Percentiles rank a stretch among this genome's conserved stretches.
Conservation (phyloP, 2,113 vertebrate genomes). For the Lophochroa leadbeateri region DNA sequence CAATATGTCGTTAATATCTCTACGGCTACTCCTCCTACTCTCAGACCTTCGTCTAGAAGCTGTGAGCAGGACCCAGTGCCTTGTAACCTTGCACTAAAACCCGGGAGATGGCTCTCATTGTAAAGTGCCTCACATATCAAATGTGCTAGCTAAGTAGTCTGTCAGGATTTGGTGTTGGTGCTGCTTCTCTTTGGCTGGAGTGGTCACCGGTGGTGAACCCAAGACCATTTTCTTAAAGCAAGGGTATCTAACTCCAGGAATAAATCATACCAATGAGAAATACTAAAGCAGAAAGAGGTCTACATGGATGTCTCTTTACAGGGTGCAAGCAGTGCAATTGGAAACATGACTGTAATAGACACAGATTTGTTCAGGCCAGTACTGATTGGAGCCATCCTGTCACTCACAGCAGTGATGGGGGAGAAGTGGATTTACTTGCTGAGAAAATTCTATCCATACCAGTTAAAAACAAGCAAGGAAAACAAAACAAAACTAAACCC, state of each 20-base stretch:
- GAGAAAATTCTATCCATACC: not conserved
- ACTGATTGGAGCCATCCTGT: not conserved
- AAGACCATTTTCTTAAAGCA: not conserved
- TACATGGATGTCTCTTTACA: not conserved
- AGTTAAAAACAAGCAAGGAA: not conserved
- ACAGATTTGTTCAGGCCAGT: not conserved
- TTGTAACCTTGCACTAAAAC: not conserved
- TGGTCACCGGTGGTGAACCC: not conserved
- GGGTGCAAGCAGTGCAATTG: not conserved
- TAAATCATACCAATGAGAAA: not conserved
- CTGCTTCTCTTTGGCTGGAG: not conserved
- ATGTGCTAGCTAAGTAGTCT: rapidly evolving
- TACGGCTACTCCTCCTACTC: not conserved
- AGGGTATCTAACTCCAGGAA: not conserved
- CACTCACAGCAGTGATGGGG: not conserved
- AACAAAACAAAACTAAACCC: not conserved
- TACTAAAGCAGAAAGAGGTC: not conserved
- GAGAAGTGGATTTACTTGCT: not conserved
- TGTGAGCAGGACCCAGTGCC: not conserved
- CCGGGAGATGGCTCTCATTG: not conserved
- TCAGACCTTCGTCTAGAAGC: not conserved
- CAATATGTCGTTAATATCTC: not conserved
- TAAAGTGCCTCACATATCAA: not conserved
- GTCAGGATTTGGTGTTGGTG: not conserved
- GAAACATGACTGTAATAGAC: not conserved